phyloP scores from a whole-genome alignment of 1,140 invertebrate genomes.

The Eupristina koningsbergeri region DNA sequence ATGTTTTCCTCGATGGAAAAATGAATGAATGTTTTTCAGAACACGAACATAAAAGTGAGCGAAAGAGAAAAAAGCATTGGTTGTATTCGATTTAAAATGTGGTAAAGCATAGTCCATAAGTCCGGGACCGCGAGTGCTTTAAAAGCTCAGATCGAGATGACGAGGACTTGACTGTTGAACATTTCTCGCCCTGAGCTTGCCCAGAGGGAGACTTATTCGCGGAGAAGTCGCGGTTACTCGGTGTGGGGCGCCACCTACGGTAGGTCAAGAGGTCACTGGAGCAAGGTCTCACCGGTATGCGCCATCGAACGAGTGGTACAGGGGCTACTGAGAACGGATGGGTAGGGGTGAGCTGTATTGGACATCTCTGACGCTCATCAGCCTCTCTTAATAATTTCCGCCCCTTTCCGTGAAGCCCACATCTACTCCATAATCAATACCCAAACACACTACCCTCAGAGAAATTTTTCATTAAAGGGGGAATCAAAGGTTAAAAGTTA shows the following conservation, averaged over 20 bases:
- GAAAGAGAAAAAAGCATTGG: no score
- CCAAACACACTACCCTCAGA: not conserved
- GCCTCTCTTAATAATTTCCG: slow-evolving; percentile 45
- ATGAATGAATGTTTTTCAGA: no score
- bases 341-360: slow-evolving; percentile 1
- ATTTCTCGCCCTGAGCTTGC: not conserved
- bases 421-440: slow-evolving; percentile 23
- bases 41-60: no score
- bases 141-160: not conserved
- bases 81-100: not conserved
- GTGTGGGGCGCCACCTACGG: not conserved
- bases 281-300: slow-evolving; percentile 56
- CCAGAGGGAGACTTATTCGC: no score
- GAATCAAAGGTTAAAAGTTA: not conserved
- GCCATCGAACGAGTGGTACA: not conserved
- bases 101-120: not conserved
- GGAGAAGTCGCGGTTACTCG: not conserved
- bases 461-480: not conserved
- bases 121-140: not conserved
- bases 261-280: slow-evolving; percentile 65
- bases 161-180: not conserved
- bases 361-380: slow-evolving; percentile 12
- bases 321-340: no score
- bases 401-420: not conserved
- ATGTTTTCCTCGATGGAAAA: not conserved